phyloP scores from a whole-genome alignment of 1,140 invertebrate genomes.

The Notospermus geniculatus region DNA sequence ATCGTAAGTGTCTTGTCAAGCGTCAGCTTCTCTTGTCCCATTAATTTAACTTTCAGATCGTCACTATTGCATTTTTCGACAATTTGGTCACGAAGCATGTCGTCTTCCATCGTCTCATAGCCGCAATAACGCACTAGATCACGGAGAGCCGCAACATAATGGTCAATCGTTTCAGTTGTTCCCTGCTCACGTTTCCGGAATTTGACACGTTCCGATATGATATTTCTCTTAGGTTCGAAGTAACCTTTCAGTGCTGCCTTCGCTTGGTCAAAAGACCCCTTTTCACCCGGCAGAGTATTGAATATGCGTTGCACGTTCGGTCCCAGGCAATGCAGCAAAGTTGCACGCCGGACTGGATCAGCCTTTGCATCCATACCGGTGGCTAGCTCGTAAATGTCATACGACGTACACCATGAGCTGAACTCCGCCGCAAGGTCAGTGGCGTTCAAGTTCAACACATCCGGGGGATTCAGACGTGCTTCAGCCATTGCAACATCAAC shows the following conservation, averaged over 20 bases:
- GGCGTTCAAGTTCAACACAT: constrained; percentile 7
- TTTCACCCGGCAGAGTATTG: background rate
- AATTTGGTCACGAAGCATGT: constrained; percentile 3
- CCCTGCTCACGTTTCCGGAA: constrained; percentile 1
- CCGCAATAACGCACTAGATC: constrained; percentile 2
- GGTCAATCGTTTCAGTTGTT: constrained; percentile 4
- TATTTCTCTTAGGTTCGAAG: constrained; percentile 7
- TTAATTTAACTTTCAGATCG: background rate
- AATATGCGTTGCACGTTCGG: background rate
- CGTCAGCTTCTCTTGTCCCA: constrained; percentile 4
- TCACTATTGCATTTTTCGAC: background rate
- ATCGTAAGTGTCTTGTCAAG: background rate
- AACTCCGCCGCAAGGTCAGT: constrained; percentile 2
- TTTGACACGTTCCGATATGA: background rate
- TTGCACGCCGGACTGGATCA: background rate
- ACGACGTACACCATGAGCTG: background rate
- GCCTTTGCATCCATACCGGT: background rate
- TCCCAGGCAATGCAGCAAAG: constrained; percentile 7
- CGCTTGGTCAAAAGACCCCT: background rate
- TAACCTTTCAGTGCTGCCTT: constrained; percentile 7
- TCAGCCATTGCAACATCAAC: background rate
- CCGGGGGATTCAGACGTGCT: background rate
- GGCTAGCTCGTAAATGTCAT: constrained; percentile 5
- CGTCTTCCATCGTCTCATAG: constrained; percentile 1
- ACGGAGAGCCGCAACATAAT: background rate